Conservation (phyloP, 2,113 vertebrate genomes). For the Rhombomys opimus region DNA sequence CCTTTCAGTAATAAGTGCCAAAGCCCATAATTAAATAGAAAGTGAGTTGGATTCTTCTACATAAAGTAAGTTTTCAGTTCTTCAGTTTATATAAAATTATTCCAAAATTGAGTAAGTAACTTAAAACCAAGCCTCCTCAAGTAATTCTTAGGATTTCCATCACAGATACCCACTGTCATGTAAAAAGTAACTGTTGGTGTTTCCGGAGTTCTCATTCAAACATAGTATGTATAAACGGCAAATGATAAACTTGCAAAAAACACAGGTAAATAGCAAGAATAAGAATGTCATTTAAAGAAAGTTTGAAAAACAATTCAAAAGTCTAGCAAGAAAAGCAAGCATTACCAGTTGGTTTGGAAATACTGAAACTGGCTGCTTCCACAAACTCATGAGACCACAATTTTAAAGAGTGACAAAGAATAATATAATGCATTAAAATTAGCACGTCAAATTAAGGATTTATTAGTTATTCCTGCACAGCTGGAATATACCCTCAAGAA, state of each 20-base stretch:
- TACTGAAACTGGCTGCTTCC: not conserved
- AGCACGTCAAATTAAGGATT: not conserved
- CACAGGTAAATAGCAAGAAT: not conserved
- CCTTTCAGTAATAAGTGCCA: slow-evolving; percentile 64
- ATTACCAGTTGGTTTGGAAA: not conserved
- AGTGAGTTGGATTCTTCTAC: slow-evolving; percentile 34
- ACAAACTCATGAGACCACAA: not conserved
- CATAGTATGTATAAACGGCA: not conserved
- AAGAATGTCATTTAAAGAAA: not conserved
- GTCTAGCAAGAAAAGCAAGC: not conserved
- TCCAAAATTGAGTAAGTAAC: slow-evolving; percentile 36
- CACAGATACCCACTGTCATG: not conserved
- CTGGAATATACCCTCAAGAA: slow-evolving; percentile 7
- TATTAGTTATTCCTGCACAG: not conserved
- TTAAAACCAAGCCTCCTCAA: not conserved
- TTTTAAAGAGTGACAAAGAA: not conserved
- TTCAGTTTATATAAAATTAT: slow-evolving; percentile 42
- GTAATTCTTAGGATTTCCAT: not conserved
- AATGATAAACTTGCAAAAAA: not conserved
- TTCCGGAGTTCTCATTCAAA: not conserved
- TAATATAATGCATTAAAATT: not conserved
- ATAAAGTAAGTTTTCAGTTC: slow-evolving; percentile 62
- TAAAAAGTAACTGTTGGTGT: not conserved
- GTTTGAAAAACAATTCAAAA: slow-evolving; percentile 12
- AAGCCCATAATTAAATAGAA: slow-evolving; percentile 36